Evolutionary conservation across 2,797 vertebrate genomes (phyloP), one percentile per base, ranked within the genome.

Genomic region (Lithobates sylvaticus): DNA sequence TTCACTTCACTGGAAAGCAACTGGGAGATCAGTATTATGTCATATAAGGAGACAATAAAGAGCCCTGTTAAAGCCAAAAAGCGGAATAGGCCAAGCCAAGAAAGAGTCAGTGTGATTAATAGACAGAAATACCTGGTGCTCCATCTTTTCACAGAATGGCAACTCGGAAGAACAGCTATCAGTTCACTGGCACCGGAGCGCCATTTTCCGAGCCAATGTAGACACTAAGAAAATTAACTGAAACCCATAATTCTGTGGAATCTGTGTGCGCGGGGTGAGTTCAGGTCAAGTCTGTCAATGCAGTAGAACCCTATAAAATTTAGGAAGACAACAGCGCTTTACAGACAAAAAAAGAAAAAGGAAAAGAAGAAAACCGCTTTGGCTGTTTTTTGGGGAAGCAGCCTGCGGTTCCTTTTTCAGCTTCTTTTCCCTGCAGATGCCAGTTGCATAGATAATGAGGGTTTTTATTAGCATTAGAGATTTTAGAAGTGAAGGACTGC

Each of bases 231-330:
- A 70, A 86, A 81, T 86, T 9, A 81, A 72, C 26, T 70, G 78
- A 86, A 77, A 68, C 85, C 58, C 79, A 86, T 70, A 76, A 82
- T 77, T 81, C 47, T 86, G 61, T 36, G 34, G 42, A 47, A 36
- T 76, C 72, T 67, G 64, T 76, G 64, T n/a, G 44, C 64, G 5
- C 1, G 50, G 79, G 85, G 85, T 81, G 80, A 83, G 34, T 54
- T 83, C 68, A 78, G 85, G 85, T 58, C 85, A 83, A 10, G n/a
- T n/a, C 85, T 54, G 13, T 72, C 54, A 83, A 83, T 77, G 80
- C 85, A 78, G 34, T 68, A 76, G 79, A 83, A 86, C 78, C 85
- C 85, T 73, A 86, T 86, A 86, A 86, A 86, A 86, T 76, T 78
- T 70, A 72, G 68, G 61, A 76, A 76, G 80, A 83, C 79, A 86